These are phyloP conservation scores for Eulithis testata DNA, from an alignment of 2,888 invertebrate genomes.

Conservation along the genomic window DNA sequence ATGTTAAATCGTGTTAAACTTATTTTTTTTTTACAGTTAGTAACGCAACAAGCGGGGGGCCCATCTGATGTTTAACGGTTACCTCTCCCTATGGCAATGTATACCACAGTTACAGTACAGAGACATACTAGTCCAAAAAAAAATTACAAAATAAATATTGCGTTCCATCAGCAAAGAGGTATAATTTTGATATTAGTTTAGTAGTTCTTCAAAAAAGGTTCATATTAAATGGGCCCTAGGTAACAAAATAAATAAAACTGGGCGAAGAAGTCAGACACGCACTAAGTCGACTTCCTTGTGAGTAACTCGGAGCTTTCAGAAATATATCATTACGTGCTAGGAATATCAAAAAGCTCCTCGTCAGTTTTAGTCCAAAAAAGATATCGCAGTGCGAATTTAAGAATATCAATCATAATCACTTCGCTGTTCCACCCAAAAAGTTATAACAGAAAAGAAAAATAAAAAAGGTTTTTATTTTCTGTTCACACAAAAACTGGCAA, in stretches of 20 bases:
- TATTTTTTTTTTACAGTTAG: too few species aligned
- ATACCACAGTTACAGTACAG: too few species aligned
- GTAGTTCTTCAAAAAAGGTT: too few species aligned
- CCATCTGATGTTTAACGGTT: too few species aligned
- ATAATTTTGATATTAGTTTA: too few species aligned
- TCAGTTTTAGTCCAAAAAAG: not conserved
- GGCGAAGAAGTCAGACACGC: not conserved
- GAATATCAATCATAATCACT: slow-evolving; percentile 9
- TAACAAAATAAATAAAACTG: too few species aligned
- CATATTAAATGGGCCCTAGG: too few species aligned
- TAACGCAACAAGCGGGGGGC: too few species aligned
- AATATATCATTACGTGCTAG: slow-evolving; percentile 12
- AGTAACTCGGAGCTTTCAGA: slow-evolving; percentile 5
- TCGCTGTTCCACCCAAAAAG: not conserved
- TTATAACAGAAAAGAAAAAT: not conserved
- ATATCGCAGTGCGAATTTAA: not conserved
- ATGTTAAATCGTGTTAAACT: not conserved
- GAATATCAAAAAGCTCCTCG: not conserved
- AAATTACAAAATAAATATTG: too few species aligned
- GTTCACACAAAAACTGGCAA: not conserved
- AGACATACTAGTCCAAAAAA: too few species aligned
- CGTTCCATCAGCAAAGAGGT: too few species aligned
- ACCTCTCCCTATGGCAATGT: too few species aligned
- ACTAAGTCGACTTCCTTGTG: not conserved
- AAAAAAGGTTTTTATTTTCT: not conserved